Base-by-base conservation (phyloP, 1,140 invertebrate genomes). In the Hestina assimilis region DNA sequence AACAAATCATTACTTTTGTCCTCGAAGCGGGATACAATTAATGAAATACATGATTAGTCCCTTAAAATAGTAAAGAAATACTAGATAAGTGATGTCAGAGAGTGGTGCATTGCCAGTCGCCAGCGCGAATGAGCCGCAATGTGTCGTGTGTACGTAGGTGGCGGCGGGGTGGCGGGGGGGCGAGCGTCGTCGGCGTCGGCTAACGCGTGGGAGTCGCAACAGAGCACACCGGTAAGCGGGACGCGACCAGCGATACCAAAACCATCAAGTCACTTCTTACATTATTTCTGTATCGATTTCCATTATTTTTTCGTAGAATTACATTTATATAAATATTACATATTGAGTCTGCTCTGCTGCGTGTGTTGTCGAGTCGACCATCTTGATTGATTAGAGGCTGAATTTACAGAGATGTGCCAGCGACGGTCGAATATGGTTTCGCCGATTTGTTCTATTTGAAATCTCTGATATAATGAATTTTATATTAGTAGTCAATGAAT, bases 141-240 rank as follows among this genome's bases (percentile, higher is more conserved):
- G 85, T 83, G 79, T 74, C 69, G 83, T 87, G 79, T 83, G 72
- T 77, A 63, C 71, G 79, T 86, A 86, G 83, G 83, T 85, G 86
- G 86, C 79, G 84, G 81, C 72, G 73, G 76, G 60, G 76, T 72
- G 75, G 75, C 72, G 78, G 82, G 73, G 73, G 75, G 69, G 69
- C 72, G 75, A 51, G 74, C 80, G 69, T 28, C 74, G 53, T 53
- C 79, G 63, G 72, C 76, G 64, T 42, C 80, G 52, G 69, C 83
- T 52, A 73, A 72, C 76, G 65, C 83, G 69, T 89, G 88, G 87
- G 80, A 87, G 68, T 63, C 85, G 75, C 85, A 72, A 70, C 85
- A 82, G 72, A 80, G 68, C 81, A 76, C 79, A 68, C 70, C 85
- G 87, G 89, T 89, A 89, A 89, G 87, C 77, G 79, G 80, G 70